Evolutionary conservation across 2,113 vertebrate genomes (phyloP).

Genomic region (Jacana jacana): DNA sequence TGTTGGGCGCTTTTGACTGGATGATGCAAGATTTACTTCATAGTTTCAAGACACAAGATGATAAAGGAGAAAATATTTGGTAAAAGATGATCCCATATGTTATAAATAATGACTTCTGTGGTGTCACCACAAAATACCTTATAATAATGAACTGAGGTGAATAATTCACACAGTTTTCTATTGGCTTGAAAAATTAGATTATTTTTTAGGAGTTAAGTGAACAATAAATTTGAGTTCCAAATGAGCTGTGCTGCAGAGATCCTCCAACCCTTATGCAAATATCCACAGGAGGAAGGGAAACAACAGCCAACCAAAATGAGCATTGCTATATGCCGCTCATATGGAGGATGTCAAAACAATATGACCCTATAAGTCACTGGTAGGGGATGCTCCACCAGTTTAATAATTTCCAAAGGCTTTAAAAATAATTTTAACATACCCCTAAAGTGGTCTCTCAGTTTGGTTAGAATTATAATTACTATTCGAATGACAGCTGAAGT

Average conservation of each 20-base stretch:
- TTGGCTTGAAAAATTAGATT: conserved; percentile 11
- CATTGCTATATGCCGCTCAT: neutral
- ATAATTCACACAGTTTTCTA: neutral
- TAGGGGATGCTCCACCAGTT: neutral
- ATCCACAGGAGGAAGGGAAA: neutral
- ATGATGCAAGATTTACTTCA: conserved; percentile 68
- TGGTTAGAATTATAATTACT: neutral
- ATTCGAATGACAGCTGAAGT: neutral
- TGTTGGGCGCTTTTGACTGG: conserved; percentile 40
- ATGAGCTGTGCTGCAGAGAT: neutral
- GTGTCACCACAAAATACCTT: neutral
- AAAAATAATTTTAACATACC: neutral
- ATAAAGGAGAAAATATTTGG: conserved; percentile 69
- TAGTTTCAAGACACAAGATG: conserved; percentile 35
- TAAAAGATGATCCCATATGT: neutral
- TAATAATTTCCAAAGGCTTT: neutral
- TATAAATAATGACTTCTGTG: neutral
- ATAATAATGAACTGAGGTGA: neutral
- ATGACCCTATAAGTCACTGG: neutral
- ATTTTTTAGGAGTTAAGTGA: conserved; percentile 22
- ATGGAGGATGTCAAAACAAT: neutral
- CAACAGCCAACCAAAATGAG: neutral
- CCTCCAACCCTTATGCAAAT: neutral
- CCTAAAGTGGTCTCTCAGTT: neutral
- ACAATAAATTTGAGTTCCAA: conserved; percentile 30